These are phyloP conservation scores for Folsomia manolachei DNA, from an alignment of 2,888 invertebrate genomes.

Conservation along the genomic window DNA sequence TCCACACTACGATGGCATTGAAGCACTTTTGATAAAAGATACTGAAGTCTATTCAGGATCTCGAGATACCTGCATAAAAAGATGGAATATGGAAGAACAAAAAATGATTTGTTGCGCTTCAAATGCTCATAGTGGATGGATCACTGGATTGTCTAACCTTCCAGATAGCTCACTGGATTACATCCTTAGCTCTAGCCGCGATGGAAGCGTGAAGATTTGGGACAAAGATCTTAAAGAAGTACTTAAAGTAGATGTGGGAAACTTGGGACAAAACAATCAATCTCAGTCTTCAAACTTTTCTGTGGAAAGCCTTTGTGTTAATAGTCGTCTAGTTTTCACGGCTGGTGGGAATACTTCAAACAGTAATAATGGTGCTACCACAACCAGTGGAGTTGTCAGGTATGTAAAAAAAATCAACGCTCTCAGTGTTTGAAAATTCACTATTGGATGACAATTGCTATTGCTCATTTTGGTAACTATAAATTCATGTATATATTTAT, in stretches of 20 bases:
- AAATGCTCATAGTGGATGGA: constrained; percentile 44
- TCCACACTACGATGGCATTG: constrained; percentile 87
- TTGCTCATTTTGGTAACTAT: no score
- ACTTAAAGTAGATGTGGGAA: not conserved
- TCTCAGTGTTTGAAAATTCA: no score
- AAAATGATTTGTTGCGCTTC: constrained; percentile 33
- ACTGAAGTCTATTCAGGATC: constrained; percentile 76
- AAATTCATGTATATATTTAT: no score
- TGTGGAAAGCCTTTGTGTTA: constrained; percentile 13
- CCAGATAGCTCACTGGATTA: constrained; percentile 23
- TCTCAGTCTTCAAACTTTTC: not conserved
- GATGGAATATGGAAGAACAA: constrained; percentile 67
- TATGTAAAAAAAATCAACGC: not conserved
- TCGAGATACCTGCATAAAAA: constrained; percentile 79
- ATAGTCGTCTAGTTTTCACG: constrained; percentile 5
- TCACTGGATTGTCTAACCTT: constrained; percentile 41
- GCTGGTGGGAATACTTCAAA: constrained; percentile 8
- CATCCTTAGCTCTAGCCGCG: constrained; percentile 30
- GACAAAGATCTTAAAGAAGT: constrained; percentile 24
- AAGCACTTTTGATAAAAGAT: constrained; percentile 68
- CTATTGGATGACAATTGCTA: no score
- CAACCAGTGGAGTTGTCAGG: not conserved
- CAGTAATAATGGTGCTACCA: constrained; percentile 3
- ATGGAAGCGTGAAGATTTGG: constrained; percentile 47
- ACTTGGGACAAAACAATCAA: not conserved